Evolutionary conservation across 1,140 invertebrate species (phyloP), one percentile per base, ranked within the genome.

Genomic region (Temnothorax nylanderi): DNA sequence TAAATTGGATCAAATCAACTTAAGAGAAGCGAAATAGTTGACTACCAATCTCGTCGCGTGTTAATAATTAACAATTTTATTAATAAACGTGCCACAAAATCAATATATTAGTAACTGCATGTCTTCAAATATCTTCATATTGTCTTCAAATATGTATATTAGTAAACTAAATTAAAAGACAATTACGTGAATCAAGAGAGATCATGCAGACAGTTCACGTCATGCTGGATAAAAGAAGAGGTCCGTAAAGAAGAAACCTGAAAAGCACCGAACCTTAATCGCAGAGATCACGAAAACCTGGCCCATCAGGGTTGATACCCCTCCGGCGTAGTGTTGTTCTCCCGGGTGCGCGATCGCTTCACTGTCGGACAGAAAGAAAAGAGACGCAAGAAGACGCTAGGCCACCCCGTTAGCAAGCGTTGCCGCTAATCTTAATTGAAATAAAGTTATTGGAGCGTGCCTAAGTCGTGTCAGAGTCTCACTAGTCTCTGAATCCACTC

Each of bases 301-400:
- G 89, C 74, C 90, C 88, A 94, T 95, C 92, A 95, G 92, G 94
- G 94, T 92, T 93, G 94, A 93, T 95, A 95, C 91, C 94, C 95
- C 88, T 95, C 94, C 89, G 94, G 92, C 80, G 94, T 94, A 67
- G 94, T 94, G 93, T 94, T 95, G 94, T 96, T 96, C 94, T 96
- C 96, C 89, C 96, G 95, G 90, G 96, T 96, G 90, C 96, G 96
- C 91, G 96, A 96, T 94, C 96, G 95, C 93, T 96, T 96, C 93
- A 96, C 96, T 96, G 94, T 92, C 87, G 88, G 89, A 92, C 92
- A 94, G 89, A 95, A 94, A 93, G 92, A 92, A 89, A 71, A 91
- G 65, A 65, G 69, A 71, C 75, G 87, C 84, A 91, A 86, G 87
- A 89, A 54, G 51, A 93, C 91, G 92, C 91, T 92, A 90, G 88